Base-by-base conservation (phyloP, 2,888 invertebrate genomes). In the Uropetala carovei region DNA sequence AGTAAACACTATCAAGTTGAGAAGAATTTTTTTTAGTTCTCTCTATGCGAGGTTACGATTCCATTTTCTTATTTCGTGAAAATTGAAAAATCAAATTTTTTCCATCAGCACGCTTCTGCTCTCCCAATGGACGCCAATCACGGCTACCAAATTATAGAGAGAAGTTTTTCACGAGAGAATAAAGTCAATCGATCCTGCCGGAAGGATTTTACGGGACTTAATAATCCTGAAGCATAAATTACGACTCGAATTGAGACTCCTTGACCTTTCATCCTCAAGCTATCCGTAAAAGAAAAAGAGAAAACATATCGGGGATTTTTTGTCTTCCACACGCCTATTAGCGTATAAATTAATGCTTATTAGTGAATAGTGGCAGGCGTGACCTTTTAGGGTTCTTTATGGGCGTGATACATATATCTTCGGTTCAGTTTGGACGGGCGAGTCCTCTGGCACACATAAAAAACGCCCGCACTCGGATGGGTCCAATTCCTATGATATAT, bases 331-430 rank as follows among this genome's bases (percentile, higher is more conserved):
- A 30, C 7, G 18, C 14, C 64, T 68, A 89, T 89, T 89, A 89
- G 8, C 43, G 89, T 13, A 64, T 58, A 68, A 64, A 89, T 89
- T 89, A 68, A 60, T 89, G 43, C 60, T 89, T 89, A 68, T 89
- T 68, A 89, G 64, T 60, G 89, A 30, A 59, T 89, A 64, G 56
- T n/a, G 89, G 68, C 68, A 43, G 43, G 64, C 89, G 86, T 59
- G 86, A 86, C 59, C 89, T 43, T 89, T 64, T 64, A 89, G 59
- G 89, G 60, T 68, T 89, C 64, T 89, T 89, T 89, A 64, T 58
- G 43, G 59, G 89, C 86, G 86, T 86, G 59, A 30, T 60, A 30
- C 64, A 89, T 89, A 89, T 64, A 89, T 89, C 89, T 89, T 89
- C 64, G 43, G 64, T n/a, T 64, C n/a, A 18, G 16, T 59, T 43